Evolutionary conservation across 2,888 invertebrate genomes (phyloP).

Genomic region (Teleogryllus oceanicus): DNA sequence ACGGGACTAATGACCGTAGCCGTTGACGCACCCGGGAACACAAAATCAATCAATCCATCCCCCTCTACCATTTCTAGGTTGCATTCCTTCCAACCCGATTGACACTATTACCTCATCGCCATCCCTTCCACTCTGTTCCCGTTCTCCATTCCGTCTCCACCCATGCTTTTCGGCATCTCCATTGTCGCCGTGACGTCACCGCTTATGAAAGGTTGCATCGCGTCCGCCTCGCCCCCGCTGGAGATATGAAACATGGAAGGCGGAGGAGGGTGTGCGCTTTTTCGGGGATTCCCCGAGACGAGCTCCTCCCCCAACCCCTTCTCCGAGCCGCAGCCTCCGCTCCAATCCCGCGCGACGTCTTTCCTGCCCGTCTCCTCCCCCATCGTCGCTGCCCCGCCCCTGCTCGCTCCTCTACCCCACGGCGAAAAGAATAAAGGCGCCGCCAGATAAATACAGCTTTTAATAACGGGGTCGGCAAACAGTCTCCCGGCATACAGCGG

Average conservation of each 20-base stretch:
- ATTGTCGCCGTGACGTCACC: too few species aligned
- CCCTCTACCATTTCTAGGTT: too few species aligned
- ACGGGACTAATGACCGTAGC: too few species aligned
- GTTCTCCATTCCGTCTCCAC: too few species aligned
- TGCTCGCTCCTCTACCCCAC: background rate
- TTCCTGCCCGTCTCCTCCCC: background rate
- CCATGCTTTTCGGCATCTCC: too few species aligned
- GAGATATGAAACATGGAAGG: background rate
- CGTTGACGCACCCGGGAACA: too few species aligned
- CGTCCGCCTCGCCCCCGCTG: background rate
- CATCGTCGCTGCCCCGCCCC: background rate
- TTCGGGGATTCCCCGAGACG: background rate
- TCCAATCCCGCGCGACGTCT: background rate
- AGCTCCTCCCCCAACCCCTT: background rate
- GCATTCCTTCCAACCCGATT: too few species aligned
- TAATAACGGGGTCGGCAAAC: slow-evolving; percentile 18
- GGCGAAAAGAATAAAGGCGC: background rate
- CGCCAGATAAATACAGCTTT: slow-evolving; percentile 1
- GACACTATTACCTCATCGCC: too few species aligned
- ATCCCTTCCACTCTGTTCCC: too few species aligned
- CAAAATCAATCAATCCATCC: too few species aligned
- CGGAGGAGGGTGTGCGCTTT: background rate
- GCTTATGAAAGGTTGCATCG: background rate
- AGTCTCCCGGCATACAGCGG: background rate
- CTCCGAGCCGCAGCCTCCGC: background rate